These are phyloP conservation scores for Chaetura pelagica DNA, from an alignment of 2,113 vertebrate genomes.

Conservation along the genomic window DNA sequence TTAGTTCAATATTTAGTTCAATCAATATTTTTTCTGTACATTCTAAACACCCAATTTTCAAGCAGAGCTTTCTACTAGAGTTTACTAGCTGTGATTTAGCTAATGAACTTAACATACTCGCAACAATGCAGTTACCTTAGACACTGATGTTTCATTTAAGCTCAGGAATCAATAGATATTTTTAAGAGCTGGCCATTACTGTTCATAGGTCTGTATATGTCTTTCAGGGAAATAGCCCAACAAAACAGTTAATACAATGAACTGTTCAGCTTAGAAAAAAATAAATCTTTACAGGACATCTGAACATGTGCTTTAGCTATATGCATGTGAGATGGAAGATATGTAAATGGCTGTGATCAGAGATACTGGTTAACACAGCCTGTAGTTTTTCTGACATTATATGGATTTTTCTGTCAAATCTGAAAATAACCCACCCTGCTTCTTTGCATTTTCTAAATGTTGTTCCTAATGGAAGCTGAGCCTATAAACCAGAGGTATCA, in stretches of 20 bases:
- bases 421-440: not conserved
- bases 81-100: not conserved
- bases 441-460: not conserved
- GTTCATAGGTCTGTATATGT: not conserved
- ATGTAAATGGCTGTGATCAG: not conserved
- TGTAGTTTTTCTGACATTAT: not conserved
- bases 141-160: not conserved
- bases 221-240: not conserved
- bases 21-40: not conserved
- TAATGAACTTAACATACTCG: not conserved
- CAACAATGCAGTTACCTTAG: not conserved
- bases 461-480: not conserved
- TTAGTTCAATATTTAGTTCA: not conserved
- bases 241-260: not conserved
- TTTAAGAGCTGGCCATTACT: not conserved
- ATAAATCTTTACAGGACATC: not conserved
- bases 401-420: not conserved
- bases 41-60: not conserved
- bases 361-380: not conserved
- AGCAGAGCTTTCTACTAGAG: not conserved
- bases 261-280: not conserved
- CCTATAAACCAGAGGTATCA: not conserved
- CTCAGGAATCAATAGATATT: accelerated
- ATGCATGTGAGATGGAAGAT: not conserved
- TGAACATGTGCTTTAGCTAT: not conserved